phyloP scores from a whole-genome alignment of 2,113 vertebrate species.

The Saguinus imperator region DNA sequence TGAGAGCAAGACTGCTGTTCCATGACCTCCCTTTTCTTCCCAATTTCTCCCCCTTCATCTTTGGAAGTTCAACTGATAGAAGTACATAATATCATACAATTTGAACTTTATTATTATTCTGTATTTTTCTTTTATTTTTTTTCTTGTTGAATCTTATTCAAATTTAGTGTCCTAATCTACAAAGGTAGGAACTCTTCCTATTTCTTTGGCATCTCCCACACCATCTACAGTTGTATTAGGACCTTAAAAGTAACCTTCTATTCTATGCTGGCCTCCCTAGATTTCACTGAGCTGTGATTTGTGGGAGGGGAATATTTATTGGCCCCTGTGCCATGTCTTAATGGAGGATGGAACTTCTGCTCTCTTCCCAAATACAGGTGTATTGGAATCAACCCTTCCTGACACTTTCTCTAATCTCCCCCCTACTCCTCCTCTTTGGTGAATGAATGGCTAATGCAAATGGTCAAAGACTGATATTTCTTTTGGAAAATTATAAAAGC shows the following conservation, averaged over 20 bases:
- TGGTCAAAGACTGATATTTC: neutral
- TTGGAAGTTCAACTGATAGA: neutral
- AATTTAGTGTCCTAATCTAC: neutral
- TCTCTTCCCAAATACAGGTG: neutral
- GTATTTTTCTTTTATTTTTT: neutral
- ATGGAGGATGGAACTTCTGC: neutral
- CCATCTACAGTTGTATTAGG: neutral
- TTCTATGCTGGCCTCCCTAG: neutral
- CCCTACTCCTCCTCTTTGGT: neutral
- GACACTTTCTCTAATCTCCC: neutral
- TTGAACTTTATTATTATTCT: slow-evolving; percentile 37
- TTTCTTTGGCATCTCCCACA: neutral
- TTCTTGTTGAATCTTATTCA: neutral
- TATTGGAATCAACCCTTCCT: neutral
- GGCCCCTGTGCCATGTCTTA: neutral
- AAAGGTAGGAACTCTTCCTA: neutral
- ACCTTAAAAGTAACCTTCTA: neutral
- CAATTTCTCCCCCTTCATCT: neutral
- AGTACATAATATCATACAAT: neutral
- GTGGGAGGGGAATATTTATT: neutral
- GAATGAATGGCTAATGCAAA: neutral
- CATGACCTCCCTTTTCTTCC: neutral
- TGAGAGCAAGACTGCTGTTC: neutral
- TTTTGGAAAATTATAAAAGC: neutral
- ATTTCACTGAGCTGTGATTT: neutral